A percentile compares a stretch with the other conserved stretches of the same genome.
Conservation (phyloP, 2,113 vertebrate species). For the Octodon degus region DNA sequence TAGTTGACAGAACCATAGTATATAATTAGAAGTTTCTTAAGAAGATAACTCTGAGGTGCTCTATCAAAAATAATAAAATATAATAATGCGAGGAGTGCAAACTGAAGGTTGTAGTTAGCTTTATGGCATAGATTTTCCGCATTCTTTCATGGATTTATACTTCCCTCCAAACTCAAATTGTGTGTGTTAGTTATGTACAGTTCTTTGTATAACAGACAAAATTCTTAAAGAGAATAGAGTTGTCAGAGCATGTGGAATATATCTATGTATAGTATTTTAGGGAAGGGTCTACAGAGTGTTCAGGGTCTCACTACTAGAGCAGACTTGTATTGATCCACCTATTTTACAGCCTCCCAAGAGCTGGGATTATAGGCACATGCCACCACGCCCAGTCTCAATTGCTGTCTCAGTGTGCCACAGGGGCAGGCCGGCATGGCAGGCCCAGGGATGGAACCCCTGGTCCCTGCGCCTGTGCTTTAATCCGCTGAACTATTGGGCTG, state of each 20-base stretch:
- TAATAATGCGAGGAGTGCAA: neutral
- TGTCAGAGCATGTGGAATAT: neutral
- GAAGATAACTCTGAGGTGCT: neutral
- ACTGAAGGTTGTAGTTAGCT: neutral
- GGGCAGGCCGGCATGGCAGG: too few species aligned
- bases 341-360: too few species aligned
- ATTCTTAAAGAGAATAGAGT: neutral
- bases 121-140: neutral
- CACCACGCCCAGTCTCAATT: too few species aligned
- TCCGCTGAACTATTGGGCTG: too few species aligned
- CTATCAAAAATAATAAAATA: neutral
- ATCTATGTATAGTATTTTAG: too few species aligned
- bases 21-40: neutral
- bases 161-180: neutral
- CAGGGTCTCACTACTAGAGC: too few species aligned
- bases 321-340: too few species aligned
- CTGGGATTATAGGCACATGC: too few species aligned
- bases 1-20: neutral
- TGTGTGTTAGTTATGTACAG: neutral
- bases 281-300: too few species aligned
- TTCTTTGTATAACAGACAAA: neutral
- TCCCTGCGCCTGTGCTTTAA: too few species aligned
- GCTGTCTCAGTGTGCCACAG: too few species aligned
- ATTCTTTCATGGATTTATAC: neutral
- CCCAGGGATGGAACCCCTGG: too few species aligned